Base-by-base conservation (phyloP, 2,888 invertebrate genomes). In the Octonoba sinensis region DNA sequence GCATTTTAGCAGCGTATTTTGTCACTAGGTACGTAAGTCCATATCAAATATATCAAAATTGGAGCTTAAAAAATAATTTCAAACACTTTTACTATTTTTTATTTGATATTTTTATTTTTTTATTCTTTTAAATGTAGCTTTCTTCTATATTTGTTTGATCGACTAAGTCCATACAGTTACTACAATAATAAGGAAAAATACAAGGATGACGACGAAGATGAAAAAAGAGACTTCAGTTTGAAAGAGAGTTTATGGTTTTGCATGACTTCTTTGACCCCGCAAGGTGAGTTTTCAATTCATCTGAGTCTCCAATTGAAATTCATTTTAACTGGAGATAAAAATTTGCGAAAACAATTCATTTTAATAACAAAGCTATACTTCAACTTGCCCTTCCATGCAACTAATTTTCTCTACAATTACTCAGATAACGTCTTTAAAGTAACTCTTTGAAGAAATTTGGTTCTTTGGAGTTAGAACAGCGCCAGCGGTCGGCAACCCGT, bases 191-290 rank as follows among this genome's bases (percentile, higher is more conserved):
- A 95, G 11, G 95, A 96, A 82, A 96, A 95, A 87, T 97, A 96
- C 88, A 94, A 93, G 87, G 85, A 86, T 54, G 87, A 87, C 49
- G 94, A 96, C 77, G 96, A 96, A 86, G 95, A 96, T 85, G 97
- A 97, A 87, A 97, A 97, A 87, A 91, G 98, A 3, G 95, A 96
- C 87, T 99, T 99, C 87, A 96, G 94, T 60, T 89, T 99, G 49
- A 97, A 97, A 88, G 99, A 99, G 89, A 97, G 97, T 87, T 91
- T 99, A 0, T 99, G 98, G 98, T 99, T 99, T 88, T 98, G 98
- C 87, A 97, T 99, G 96, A 98, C 98, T 56, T 98, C 97, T 49
- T 89, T 99, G 20, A 99, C 98, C 0, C 99, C 99, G 0, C 93
- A 93, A 88, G 90, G 91, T 91, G 81, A 81, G 24, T 65, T 13